Conservation (phyloP, 2,797 vertebrate species). For the Lophotriccus pileatus region DNA sequence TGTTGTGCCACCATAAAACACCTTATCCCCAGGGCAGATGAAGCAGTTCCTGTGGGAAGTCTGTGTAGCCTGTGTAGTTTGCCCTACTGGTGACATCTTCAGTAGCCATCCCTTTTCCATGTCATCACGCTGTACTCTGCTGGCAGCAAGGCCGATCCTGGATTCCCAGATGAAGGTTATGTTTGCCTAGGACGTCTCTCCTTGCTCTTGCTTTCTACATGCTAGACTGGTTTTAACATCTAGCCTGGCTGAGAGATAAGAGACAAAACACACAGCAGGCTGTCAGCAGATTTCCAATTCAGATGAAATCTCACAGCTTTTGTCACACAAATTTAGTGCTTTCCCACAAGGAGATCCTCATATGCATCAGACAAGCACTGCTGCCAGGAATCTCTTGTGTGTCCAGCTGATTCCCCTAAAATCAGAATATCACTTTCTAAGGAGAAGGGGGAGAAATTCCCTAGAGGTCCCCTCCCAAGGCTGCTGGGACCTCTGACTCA, state of each 20-base stretch:
- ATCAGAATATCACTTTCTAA: not conserved
- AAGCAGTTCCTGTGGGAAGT: not conserved
- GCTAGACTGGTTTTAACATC: not conserved
- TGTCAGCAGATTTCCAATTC: not conserved
- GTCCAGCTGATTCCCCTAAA: fast-evolving
- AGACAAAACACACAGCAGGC: conserved; percentile 3
- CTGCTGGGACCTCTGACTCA: not conserved
- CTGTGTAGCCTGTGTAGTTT: not conserved
- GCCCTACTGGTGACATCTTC: not conserved
- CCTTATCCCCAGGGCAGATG: not conserved
- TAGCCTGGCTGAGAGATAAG: not conserved
- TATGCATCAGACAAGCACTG: not conserved
- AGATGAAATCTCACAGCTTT: not conserved
- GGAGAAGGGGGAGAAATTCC: not conserved
- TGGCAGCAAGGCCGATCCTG: not conserved
- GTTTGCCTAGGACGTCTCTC: not conserved
- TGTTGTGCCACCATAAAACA: not conserved
- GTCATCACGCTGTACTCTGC: not conserved
- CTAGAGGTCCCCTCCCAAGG: not conserved
- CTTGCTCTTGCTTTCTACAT: not conserved
- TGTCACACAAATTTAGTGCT: not conserved
- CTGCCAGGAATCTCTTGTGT: not conserved
- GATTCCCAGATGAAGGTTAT: not conserved
- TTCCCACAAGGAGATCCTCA: not conserved
- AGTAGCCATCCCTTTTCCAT: not conserved